Conservation (phyloP, 2,113 vertebrate genomes). For the Myotis brandtii region DNA sequence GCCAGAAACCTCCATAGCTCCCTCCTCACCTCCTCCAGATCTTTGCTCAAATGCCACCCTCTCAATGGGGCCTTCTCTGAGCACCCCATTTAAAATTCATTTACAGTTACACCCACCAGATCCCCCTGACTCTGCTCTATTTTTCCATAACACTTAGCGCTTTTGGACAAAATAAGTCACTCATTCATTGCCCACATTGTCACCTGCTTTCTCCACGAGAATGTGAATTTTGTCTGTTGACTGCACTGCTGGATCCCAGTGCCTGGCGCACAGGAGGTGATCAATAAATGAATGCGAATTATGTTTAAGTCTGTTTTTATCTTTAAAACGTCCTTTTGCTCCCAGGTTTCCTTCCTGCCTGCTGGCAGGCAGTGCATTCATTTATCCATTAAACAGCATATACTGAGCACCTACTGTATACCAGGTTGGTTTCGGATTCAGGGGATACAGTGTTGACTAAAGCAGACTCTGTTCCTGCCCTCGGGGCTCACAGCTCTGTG, state of each 20-base stretch:
- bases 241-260: not conserved
- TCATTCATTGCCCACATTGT: not conserved
- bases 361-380: not conserved
- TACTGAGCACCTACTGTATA: not conserved
- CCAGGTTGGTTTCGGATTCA: not conserved
- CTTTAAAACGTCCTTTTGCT: not conserved
- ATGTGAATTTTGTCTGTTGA: not conserved
- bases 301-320: not conserved
- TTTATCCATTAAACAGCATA: not conserved
- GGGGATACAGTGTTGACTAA: not conserved
- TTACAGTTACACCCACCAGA: not conserved
- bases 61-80: not conserved
- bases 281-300: not conserved
- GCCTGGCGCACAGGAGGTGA: not conserved
- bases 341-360: not conserved
- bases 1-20: not conserved
- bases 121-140: not conserved
- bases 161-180: not conserved
- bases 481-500: not conserved
- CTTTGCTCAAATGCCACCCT: not conserved
- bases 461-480: not conserved
- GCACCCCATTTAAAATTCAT: not conserved
- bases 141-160: not conserved
- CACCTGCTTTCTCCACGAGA: rapidly evolving
- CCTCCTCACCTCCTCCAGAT: not conserved